Percentiles rank a stretch among this genome's conserved stretches.
Evolutionary conservation across 2,113 vertebrate species (phyloP).

Genomic region (Halcyon malimbica): DNA sequence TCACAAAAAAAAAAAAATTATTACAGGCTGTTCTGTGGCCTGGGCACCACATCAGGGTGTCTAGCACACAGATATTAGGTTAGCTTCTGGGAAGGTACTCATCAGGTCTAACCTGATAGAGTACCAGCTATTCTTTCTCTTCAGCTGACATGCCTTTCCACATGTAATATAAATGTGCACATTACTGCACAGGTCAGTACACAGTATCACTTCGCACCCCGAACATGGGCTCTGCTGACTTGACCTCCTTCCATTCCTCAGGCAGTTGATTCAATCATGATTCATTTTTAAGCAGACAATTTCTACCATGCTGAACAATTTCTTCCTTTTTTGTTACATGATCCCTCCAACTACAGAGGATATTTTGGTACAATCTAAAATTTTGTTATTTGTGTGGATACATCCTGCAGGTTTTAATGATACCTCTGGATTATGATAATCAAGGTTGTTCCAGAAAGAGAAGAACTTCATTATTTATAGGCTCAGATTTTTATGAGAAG

Average conservation of each 20-base stretch:
- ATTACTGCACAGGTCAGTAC: neutral
- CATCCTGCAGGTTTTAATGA: neutral
- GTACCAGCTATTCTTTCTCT: neutral
- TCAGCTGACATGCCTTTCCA: neutral
- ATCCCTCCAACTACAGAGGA: neutral
- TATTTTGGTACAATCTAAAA: neutral
- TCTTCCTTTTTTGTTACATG: neutral
- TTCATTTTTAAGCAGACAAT: constrained; percentile 26
- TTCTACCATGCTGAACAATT: constrained; percentile 14
- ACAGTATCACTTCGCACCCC: neutral
- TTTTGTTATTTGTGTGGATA: neutral
- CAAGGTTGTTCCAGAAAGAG: neutral
- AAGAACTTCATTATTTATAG: constrained; percentile 4
- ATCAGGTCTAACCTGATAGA: neutral
- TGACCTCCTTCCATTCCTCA: neutral
- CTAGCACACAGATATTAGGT: neutral
- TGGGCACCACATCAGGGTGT: neutral
- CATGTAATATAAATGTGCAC: neutral
- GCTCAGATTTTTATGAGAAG: constrained; percentile 2
- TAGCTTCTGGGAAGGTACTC: neutral
- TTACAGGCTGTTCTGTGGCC: neutral
- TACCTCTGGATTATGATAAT: neutral
- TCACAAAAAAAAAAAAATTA: neutral
- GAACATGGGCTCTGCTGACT: neutral
- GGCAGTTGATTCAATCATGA: neutral